These are phyloP conservation scores for Pipistrellus pipistrellus DNA, from an alignment of 2,797 vertebrate species.

Conservation along the genomic window DNA sequence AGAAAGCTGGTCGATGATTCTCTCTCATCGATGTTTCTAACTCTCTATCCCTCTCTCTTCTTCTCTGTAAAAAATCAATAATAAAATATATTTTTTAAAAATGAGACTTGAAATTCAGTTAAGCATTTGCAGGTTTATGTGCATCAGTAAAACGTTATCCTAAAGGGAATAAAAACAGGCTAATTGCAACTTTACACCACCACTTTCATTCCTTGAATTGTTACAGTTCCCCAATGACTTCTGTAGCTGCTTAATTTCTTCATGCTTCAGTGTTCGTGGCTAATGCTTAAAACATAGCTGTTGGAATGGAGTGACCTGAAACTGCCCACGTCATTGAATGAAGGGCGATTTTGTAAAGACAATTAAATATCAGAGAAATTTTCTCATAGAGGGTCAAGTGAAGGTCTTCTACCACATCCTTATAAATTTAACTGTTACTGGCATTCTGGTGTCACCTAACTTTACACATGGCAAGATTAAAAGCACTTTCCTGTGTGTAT, in stretches of 20 bases:
- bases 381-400: background rate
- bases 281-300: constrained; percentile 69
- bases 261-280: background rate
- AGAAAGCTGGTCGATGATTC: no score
- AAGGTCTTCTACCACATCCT: constrained; percentile 20
- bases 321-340: constrained; percentile 70
- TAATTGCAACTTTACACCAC: constrained; percentile 51
- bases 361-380: constrained; percentile 62
- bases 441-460: background rate
- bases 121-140: constrained; percentile 21
- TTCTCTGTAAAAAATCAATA: no score
- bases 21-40: no score
- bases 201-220: constrained; percentile 49
- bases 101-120: background rate
- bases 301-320: constrained; percentile 76
- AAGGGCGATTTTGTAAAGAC: constrained; percentile 73
- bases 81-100: background rate
- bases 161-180: constrained; percentile 63
- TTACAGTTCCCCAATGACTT: constrained; percentile 75
- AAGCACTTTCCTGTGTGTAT: background rate
- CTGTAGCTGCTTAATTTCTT: constrained; percentile 72
- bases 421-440: background rate
- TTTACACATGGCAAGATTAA: background rate
- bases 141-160: constrained; percentile 38
- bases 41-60: no score